These are phyloP conservation scores for Yponomeuta plumbellus DNA, from an alignment of 2,888 invertebrate genomes.

Conservation along the genomic window DNA sequence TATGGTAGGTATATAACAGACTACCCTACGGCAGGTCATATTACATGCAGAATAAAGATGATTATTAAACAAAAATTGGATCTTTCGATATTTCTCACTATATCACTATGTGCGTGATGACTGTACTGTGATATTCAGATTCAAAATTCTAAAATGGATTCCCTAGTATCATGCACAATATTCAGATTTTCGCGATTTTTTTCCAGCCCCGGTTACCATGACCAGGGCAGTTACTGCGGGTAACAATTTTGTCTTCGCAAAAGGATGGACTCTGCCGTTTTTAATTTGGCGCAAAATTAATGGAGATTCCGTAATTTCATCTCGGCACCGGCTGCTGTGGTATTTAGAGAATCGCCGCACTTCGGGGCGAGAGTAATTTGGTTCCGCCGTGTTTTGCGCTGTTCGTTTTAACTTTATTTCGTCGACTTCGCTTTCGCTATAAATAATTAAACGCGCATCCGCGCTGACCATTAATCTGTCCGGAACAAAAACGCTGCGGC, in stretches of 20 bases:
- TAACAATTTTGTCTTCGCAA: constrained; percentile 19
- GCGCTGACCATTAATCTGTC: constrained; percentile 7
- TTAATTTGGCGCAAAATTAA: constrained; percentile 61
- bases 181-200: constrained; percentile 20
- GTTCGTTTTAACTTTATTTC: constrained; percentile 14
- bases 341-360: constrained; percentile 16
- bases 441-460: constrained; percentile 13
- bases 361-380: constrained; percentile 28
- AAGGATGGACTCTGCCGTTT: constrained; percentile 48
- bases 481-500: constrained; percentile 25
- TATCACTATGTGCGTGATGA: no score
- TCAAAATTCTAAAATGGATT: neutral
- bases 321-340: constrained; percentile 16
- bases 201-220: constrained; percentile 18
- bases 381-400: constrained; percentile 31
- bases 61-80: constrained; percentile 9
- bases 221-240: constrained; percentile 18
- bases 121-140: no score
- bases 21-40: no score
- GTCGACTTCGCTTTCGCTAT: constrained; percentile 9
- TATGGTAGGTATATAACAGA: constrained; percentile 10
- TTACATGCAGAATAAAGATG: neutral
- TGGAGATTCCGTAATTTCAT: constrained; percentile 33
- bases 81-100: constrained; percentile 21
- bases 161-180: constrained; percentile 8